Evolutionary conservation across 2,797 vertebrate species (phyloP), one percentile per base, ranked within the genome.

Genomic region (Eulemur coronatus): DNA sequence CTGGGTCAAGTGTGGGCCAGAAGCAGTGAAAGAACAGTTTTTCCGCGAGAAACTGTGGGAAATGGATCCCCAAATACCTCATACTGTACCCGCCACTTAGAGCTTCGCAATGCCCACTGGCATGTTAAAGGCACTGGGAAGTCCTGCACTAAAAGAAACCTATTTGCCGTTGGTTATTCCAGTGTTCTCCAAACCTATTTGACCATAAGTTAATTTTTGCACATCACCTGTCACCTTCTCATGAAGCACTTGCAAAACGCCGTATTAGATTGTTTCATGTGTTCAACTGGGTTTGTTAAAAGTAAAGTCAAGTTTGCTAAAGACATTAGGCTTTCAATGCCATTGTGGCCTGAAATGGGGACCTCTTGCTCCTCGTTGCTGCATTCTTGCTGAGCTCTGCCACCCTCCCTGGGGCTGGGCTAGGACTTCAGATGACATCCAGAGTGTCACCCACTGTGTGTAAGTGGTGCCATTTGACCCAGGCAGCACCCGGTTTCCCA

Each of bases 31-130:
- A 78, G 80, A 48, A 46, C 24, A 52, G 55, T 43, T 57, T 85
- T 59, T 17, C 70, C 65, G 15, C 28, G 1, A 14, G 46, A 14
- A 55, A 67, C 38, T 24, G 48, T 43, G 9, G 82, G 55, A 75
- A 46, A 59, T 7, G 4, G 61, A 55, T 30, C 33, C 52, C 30
- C n/a, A 20, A 5, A 76, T 6, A 46, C 30, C 33, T 52, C 38
- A 1, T 1, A 13, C 41, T 8, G 7, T 22, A 2, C 22, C 55
- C 1, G 2, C 7, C 22, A 3, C 65, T 2, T 11, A n/a, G 48
- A 75, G 38, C n/a, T 2, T n/a, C 2, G 1, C 4, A 26, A 5
- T 1, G 11, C 24, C 48, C 28, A 5, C 17, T 24, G 9, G 41
- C 12, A 4, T 2, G 17, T 8, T 26, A 24, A 38, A 48, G 67